Percentiles rank a stretch among this genome's conserved stretches.
Evolutionary conservation across 2,797 vertebrate genomes (phyloP).

Genomic region (Gymnoscopelus microlampas): DNA sequence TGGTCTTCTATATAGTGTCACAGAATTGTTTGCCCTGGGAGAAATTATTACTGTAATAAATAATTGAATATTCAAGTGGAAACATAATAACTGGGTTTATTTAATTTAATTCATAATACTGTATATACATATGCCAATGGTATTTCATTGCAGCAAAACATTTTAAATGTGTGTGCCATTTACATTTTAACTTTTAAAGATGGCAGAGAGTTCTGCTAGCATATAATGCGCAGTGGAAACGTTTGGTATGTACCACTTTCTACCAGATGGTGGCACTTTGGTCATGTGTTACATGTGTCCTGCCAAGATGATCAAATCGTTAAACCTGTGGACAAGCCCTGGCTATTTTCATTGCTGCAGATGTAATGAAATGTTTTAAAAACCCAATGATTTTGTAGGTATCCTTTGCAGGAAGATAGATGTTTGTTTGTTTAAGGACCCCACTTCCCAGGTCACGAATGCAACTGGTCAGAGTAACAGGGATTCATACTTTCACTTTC

Average conservation of each 20-base stretch:
- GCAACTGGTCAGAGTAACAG: neutral
- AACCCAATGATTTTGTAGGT: neutral
- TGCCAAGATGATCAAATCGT: neutral
- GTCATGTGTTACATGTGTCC: conserved; percentile 27
- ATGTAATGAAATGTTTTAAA: neutral
- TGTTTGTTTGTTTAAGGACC: neutral
- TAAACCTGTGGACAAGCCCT: neutral
- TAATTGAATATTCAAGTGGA: no score
- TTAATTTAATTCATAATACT: neutral
- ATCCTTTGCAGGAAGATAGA: neutral
- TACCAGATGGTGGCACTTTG: conserved; percentile 69
- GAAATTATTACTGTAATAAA: no score
- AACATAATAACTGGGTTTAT: neutral
- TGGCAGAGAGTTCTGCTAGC: neutral
- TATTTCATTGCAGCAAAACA: no score
- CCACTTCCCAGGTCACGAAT: no score
- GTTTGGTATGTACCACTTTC: conserved; percentile 37
- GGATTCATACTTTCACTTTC: neutral
- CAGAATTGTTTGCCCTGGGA: no score
- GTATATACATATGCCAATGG: no score
- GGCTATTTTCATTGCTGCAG: neutral
- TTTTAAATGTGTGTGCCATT: neutral
- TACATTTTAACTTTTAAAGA: neutral
- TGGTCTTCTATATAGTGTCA: no score
- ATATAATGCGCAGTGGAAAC: neutral